A percentile compares a stretch with the other conserved stretches of the same genome.
phyloP scores from a whole-genome alignment of 1,140 invertebrate genomes.

The Bacillus rossius region DNA sequence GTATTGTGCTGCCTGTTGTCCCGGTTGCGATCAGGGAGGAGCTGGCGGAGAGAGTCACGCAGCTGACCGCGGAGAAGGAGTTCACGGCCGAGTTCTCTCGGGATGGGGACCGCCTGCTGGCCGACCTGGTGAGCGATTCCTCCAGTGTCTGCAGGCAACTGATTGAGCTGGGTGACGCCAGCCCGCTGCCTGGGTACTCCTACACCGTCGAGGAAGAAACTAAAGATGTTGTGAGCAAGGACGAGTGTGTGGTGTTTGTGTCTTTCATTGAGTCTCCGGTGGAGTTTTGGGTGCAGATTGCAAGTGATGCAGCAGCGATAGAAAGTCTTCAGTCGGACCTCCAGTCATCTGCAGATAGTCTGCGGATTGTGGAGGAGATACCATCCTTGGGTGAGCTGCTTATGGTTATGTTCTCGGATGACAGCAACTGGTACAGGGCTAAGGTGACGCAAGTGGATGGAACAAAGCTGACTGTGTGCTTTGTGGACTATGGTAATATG shows the following conservation, averaged over 20 bases:
- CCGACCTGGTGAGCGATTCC: conserved; percentile 28
- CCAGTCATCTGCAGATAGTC: not conserved
- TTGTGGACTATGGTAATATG: conserved; percentile 79
- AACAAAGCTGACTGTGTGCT: conserved; percentile 65
- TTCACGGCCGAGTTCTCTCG: conserved; percentile 40
- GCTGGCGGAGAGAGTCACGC: no score
- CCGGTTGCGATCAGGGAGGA: no score
- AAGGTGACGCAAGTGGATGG: conserved; percentile 64
- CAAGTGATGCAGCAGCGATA: conserved; percentile 45
- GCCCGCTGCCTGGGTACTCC: no score
- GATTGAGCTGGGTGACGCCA: no score
- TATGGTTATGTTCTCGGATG: conserved; percentile 61
- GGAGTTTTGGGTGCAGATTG: conserved; percentile 62
- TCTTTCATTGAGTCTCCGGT: conserved; percentile 50
- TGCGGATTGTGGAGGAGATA: not conserved
- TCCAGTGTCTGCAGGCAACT: no score
- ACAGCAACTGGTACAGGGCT: conserved; percentile 74
- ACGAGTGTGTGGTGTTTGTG: conserved; percentile 37
- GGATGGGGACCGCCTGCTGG: conserved; percentile 33
- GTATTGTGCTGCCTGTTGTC: no score
- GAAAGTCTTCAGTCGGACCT: conserved; percentile 37
- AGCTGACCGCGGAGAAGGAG: not conserved
- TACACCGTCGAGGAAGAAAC: not conserved
- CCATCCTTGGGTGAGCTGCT: conserved; percentile 47
- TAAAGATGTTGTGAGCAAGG: not conserved